Evolutionary conservation across 2,888 invertebrate species (phyloP).

Genomic region (Villa cingulata): DNA sequence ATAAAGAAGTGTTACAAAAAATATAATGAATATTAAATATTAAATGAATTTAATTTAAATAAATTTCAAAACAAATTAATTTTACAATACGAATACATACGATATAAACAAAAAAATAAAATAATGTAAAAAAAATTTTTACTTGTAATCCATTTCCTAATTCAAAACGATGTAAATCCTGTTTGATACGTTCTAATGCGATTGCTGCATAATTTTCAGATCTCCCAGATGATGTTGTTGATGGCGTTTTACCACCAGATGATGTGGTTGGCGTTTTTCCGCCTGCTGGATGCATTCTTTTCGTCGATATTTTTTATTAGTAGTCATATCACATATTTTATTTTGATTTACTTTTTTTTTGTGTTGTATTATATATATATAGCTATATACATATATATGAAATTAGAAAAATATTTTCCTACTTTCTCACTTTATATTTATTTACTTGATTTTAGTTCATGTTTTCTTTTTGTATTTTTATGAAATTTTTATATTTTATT

Average conservation of each 20-base stretch:
- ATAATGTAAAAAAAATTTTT: constrained; percentile 9
- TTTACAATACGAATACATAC: neutral
- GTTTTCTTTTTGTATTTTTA: no score
- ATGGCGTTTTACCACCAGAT: constrained; percentile 34
- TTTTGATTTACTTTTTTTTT: neutral
- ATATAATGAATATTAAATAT: neutral
- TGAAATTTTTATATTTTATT: no score
- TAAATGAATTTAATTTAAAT: neutral
- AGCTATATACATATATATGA: no score
- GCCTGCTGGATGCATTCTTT: constrained; percentile 38
- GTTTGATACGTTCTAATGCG: constrained; percentile 36
- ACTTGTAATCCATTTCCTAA: constrained; percentile 36
- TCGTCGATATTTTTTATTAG: constrained; percentile 25
- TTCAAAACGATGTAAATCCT: constrained; percentile 35
- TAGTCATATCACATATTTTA: constrained; percentile 35
- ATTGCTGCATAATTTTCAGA: constrained; percentile 37
- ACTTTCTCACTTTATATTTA: no score
- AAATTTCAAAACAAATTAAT: neutral
- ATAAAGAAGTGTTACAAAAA: neutral
- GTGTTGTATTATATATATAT: no score
- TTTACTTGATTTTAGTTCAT: no score
- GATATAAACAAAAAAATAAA: neutral
- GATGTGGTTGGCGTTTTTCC: constrained; percentile 31
- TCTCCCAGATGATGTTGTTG: constrained; percentile 24
- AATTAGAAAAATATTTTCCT: no score